Conservation (phyloP, 2,888 invertebrate genomes). For the Andrena fulva region DNA sequence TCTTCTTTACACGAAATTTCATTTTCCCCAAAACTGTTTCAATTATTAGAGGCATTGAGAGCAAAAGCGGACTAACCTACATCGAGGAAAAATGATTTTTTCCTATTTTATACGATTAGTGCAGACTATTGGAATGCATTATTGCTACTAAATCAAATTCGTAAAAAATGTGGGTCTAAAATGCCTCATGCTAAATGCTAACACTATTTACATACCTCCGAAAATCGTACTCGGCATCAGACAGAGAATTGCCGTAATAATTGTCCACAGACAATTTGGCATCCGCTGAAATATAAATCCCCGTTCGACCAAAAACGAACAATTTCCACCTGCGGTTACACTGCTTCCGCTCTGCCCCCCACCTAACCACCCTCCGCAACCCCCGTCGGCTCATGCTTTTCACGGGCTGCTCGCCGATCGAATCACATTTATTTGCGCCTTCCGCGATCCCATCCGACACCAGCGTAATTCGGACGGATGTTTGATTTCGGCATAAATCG, state of each 20-base stretch:
- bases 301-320: background rate
- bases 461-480: conserved; percentile 38
- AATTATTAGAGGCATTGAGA: too few relatives aligned
- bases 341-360: background rate
- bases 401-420: conserved; percentile 6
- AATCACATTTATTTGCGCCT: conserved; percentile 49
- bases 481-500: conserved; percentile 50
- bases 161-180: too few relatives aligned
- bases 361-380: background rate
- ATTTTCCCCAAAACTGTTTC: too few relatives aligned
- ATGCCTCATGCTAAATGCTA: too few relatives aligned
- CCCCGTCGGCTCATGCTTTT: conserved; percentile 13
- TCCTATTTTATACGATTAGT: too few relatives aligned
- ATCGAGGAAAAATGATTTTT: too few relatives aligned
- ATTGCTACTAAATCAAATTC: too few relatives aligned
- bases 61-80: too few relatives aligned
- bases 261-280: conserved; percentile 14
- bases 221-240: too few relatives aligned
- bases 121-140: too few relatives aligned
- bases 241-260: background rate
- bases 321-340: conserved; percentile 20
- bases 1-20: too few relatives aligned
- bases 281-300: background rate
- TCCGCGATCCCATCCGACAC: conserved; percentile 35
- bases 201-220: too few relatives aligned